A percentile compares a stretch with the other conserved stretches of the same genome.
Conservation (phyloP, 2,797 vertebrate species). For the Chiropotes sagulatus region DNA sequence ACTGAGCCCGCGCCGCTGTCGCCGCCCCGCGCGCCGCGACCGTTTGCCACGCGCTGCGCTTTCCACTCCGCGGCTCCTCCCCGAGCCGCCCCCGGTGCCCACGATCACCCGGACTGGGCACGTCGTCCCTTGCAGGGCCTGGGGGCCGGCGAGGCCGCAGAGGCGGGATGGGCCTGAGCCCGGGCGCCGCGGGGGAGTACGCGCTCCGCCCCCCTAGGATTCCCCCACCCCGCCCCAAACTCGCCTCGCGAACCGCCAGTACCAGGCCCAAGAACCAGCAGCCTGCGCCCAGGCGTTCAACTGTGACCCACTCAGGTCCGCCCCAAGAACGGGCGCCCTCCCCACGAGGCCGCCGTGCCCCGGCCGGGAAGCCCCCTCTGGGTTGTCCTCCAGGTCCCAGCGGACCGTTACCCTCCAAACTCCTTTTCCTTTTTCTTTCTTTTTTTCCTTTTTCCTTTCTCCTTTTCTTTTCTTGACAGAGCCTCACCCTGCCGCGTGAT, state of each 20-base stretch:
- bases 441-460: too few species aligned
- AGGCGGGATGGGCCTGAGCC: slow-evolving; percentile 49
- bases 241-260: fast-evolving
- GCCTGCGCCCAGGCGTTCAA: fast-evolving
- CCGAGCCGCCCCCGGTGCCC: neutral
- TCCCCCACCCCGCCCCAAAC: neutral
- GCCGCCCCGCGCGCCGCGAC: neutral
- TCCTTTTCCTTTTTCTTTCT: too few species aligned
- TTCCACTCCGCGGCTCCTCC: fast-evolving
- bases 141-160: neutral
- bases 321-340: neutral
- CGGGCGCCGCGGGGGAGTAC: fast-evolving
- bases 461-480: too few species aligned
- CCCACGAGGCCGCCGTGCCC: fast-evolving
- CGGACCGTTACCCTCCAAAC: neutral
- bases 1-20: fast-evolving
- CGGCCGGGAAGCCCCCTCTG: neutral
- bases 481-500: too few species aligned
- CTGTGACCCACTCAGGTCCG: neutral
- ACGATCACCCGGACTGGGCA: slow-evolving; percentile 58
- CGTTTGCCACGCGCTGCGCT: neutral
- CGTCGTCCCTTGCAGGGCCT: slow-evolving; percentile 77
- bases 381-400: neutral
- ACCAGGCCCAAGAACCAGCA: fast-evolving
- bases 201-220: neutral